These are phyloP conservation scores for Stenopsyche tienmushanensis DNA, from an alignment of 1,140 invertebrate species.

Conservation along the genomic window DNA sequence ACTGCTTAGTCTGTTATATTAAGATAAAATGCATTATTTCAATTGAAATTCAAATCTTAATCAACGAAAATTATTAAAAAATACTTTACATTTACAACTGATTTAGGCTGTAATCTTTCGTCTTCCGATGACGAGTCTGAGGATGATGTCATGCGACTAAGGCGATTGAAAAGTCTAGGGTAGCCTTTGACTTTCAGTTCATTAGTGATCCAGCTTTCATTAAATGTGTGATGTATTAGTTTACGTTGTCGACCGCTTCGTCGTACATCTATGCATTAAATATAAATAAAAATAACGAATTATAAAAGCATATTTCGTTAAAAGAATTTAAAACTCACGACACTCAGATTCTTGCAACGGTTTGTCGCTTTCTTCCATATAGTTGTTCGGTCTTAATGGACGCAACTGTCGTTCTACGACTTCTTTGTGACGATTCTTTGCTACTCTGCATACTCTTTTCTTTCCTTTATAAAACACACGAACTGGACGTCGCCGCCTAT, in stretches of 20 bases:
- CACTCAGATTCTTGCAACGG: constrained; percentile 50
- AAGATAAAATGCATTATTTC: too few species aligned
- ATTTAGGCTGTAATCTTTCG: constrained; percentile 31
- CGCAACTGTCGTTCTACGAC: constrained; percentile 33
- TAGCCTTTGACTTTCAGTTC: constrained; percentile 56
- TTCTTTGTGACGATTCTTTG: constrained; percentile 5
- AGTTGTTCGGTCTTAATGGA: constrained; percentile 51
- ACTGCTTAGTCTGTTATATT: constrained; percentile 21
- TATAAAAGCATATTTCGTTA: background rate
- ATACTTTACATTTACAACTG: constrained; percentile 25
- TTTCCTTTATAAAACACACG: constrained; percentile 53
- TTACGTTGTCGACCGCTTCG: constrained; percentile 54
- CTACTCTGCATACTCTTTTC: constrained; percentile 46
- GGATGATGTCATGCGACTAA: constrained; percentile 48
- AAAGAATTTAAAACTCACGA: constrained; percentile 17
- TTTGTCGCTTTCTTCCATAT: constrained; percentile 57
- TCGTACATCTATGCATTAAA: constrained; percentile 48
- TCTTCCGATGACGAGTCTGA: constrained; percentile 52
- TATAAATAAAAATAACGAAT: background rate
- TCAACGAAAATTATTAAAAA: background rate
- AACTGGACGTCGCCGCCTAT: constrained; percentile 50
- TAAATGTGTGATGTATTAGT: constrained; percentile 54
- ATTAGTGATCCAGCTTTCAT: constrained; percentile 58
- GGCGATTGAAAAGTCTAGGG: constrained; percentile 49
- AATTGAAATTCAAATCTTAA: background rate